Evolutionary conservation across 2,888 invertebrate genomes (phyloP), one percentile per base, ranked within the genome.

Genomic region (Drosophila parthenogenetica): DNA sequence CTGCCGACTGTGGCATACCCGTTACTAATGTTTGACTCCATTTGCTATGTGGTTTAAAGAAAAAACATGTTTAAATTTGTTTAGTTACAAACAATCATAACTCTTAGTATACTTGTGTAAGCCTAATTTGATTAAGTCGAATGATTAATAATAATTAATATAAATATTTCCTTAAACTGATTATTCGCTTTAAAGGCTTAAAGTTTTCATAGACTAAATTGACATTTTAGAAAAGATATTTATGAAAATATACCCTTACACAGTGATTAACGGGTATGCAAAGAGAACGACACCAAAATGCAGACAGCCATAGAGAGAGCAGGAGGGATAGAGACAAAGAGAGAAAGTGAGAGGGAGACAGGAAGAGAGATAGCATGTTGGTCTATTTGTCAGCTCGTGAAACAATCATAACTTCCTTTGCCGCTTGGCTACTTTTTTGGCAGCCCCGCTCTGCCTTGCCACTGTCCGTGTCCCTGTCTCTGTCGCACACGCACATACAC

Each of bases 351-450:
- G 48, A 32, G 39, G 10, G 32, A 17, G 42, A 16, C 8, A 7
- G 58, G 53, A 43, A 51, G 35, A 37, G 62, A 50, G 25, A 35
- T 19, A 60, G 79, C 75, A 78, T 84, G 87, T 87, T 82, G 88
- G 65, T 88, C 86, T 82, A 83, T 83, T 88, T 83, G 83, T 83
- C 83, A 88, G 83, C 73, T 82, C 79, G 86, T 86, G 83, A 88
- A 83, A 83, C 83, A 88, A 88, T 88, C 83, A 88, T 82, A 82
- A 88, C 82, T 82, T 86, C 83, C 83, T 80, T 46, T 65, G 71
- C 51, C 62, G 53, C 54, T 63, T 69, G 49, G 60, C 49, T 54
- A 48, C 63, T 67, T 69, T 81, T 69, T 66, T 54, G 62, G 48
- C 57, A 66, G 55, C 11, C 48, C 16, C 29, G 43, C 35, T 4